phyloP scores from a whole-genome alignment of 2,888 invertebrate genomes.

The Prenolepis imparis region DNA sequence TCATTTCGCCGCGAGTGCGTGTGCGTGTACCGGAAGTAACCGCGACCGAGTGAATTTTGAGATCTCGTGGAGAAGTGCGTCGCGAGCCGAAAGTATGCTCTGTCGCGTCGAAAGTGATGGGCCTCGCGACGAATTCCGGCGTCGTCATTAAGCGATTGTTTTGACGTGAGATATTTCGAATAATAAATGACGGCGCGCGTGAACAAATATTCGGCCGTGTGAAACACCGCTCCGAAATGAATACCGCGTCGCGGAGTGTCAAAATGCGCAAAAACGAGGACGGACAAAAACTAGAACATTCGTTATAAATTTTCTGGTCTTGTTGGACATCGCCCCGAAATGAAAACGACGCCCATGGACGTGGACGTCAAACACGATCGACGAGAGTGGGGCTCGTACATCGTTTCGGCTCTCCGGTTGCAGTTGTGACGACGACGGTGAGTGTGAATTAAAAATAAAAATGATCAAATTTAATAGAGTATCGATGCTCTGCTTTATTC shows the following conservation, averaged over 20 bases:
- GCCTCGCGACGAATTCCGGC: neutral
- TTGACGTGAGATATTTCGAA: neutral
- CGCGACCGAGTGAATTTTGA: neutral
- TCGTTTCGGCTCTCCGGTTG: neutral
- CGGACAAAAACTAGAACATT: neutral
- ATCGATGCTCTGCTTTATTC: neutral
- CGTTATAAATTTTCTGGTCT: conserved; percentile 26
- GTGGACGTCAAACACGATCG: conserved; percentile 16
- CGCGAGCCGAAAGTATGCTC: too few relatives aligned
- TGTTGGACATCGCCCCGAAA: conserved; percentile 24
- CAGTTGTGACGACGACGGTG: conserved; percentile 11
- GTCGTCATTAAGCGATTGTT: neutral
- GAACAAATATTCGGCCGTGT: neutral
- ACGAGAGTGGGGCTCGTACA: conserved; percentile 12
- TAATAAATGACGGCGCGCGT: conserved; percentile 5
- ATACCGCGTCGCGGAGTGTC: neutral
- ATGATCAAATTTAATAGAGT: conserved; percentile 26
- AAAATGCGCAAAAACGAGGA: neutral
- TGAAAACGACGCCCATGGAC: conserved; percentile 10
- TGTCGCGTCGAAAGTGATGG: neutral
- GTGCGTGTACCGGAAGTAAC: too few relatives aligned
- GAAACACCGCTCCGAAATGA: neutral
- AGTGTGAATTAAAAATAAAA: conserved; percentile 22
- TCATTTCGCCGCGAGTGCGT: neutral
- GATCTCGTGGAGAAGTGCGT: neutral